Percentiles rank a stretch among this genome's conserved stretches.
Evolutionary conservation across 2,797 vertebrate genomes (phyloP).

Genomic region (Myripristis jacobus): DNA sequence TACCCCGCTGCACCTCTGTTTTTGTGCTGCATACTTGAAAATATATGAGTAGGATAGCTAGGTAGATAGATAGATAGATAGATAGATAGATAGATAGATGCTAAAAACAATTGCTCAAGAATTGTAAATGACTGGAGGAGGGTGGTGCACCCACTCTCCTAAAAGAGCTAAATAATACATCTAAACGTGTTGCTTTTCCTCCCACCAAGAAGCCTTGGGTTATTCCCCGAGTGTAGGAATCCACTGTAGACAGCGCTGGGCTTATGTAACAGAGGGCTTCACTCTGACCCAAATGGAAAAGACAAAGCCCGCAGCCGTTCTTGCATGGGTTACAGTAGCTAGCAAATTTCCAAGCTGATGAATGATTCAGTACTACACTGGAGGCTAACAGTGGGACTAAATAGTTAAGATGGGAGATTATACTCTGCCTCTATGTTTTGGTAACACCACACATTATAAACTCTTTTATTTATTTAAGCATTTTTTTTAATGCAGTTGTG

Average conservation of each 20-base stretch:
- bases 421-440: conserved; percentile 15
- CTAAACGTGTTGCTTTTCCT: conserved; percentile 10
- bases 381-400: conserved; percentile 44
- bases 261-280: conserved; percentile 56
- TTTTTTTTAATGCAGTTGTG: background rate
- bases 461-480: background rate
- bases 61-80: background rate
- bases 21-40: background rate
- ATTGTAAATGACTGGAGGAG: conserved; percentile 4
- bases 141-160: conserved; percentile 3
- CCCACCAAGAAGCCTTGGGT: conserved; percentile 17
- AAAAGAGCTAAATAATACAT: conserved; percentile 33
- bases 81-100: background rate
- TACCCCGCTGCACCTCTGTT: background rate
- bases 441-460: background rate
- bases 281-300: conserved; percentile 70
- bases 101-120: background rate
- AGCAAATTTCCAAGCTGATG: conserved; percentile 64
- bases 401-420: conserved; percentile 20
- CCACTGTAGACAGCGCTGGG: conserved; percentile 5
- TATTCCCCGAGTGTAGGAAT: conserved; percentile 8
- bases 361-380: conserved; percentile 60
- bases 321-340: conserved; percentile 38
- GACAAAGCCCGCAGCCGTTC: conserved; percentile 61
- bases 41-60: background rate